Evolutionary conservation across 2,888 invertebrate genomes (phyloP).

Genomic region (Adineta ricciae): DNA sequence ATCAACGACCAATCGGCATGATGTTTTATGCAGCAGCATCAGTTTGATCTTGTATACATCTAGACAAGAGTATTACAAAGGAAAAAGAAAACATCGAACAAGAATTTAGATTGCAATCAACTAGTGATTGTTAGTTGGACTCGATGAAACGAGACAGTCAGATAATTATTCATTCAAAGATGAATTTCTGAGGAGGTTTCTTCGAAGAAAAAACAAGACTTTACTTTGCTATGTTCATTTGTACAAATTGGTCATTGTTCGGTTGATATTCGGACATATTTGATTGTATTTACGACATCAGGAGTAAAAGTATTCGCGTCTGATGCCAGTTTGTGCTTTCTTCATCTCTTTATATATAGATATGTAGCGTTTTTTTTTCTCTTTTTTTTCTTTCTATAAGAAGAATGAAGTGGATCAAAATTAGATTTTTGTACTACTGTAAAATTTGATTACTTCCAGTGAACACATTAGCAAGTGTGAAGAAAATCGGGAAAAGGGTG

Average conservation of each 20-base stretch:
- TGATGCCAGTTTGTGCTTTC: too few species aligned
- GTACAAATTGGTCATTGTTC: neutral
- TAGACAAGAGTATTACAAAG: too few species aligned
- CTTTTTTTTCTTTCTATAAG: neutral
- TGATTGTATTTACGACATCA: neutral
- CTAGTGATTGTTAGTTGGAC: neutral
- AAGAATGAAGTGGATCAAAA: neutral
- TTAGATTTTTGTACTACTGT: neutral
- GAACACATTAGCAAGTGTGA: neutral
- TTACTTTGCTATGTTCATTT: neutral
- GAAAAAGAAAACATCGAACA: too few species aligned
- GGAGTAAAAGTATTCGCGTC: neutral
- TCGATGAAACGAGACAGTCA: neutral
- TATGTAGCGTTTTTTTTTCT: too few species aligned
- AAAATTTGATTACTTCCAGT: neutral
- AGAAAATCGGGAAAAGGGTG: neutral
- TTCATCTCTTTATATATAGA: too few species aligned
- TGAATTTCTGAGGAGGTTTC: neutral
- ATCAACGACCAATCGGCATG: conserved; percentile 5
- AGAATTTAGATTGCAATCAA: neutral
- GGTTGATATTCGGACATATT: neutral
- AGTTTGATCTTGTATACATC: neutral
- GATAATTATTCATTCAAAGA: neutral
- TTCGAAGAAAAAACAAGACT: too few species aligned
- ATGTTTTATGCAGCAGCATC: neutral